Evolutionary conservation across 2,113 vertebrate genomes (phyloP).

Genomic region (Gymnorhina tibicen): DNA sequence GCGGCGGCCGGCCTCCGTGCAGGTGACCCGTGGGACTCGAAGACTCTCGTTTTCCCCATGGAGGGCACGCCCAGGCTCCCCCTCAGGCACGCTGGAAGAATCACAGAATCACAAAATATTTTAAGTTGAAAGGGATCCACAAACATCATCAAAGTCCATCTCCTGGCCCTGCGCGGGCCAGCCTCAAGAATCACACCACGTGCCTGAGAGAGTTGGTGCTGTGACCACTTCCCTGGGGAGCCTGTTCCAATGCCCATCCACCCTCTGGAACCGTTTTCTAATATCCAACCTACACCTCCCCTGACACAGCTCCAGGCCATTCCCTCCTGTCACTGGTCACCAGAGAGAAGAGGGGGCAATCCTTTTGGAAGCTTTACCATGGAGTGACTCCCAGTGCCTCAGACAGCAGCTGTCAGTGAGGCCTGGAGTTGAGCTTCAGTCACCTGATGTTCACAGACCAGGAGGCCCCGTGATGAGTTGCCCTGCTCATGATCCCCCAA

Average conservation of each 20-base stretch:
- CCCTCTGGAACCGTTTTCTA: background rate
- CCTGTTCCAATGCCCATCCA: too few relatives aligned
- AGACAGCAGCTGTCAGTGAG: background rate
- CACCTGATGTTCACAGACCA: fast-evolving
- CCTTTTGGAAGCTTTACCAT: fast-evolving
- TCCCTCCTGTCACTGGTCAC: background rate
- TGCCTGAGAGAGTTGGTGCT: background rate
- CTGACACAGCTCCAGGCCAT: background rate
- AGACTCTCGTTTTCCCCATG: fast-evolving
- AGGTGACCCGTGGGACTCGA: fast-evolving
- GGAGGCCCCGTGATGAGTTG: background rate
- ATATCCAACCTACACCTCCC: too few relatives aligned
- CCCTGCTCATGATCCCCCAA: fast-evolving
- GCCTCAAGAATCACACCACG: background rate
- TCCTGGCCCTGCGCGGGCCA: background rate
- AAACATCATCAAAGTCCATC: background rate
- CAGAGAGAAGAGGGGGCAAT: background rate
- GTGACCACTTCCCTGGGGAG: background rate
- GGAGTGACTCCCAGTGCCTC: background rate
- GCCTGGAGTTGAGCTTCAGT: background rate
- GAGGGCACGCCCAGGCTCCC: background rate
- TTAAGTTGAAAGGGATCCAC: background rate
- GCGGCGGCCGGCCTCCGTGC: fast-evolving
- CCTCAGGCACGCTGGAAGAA: background rate
- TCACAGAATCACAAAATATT: background rate